Percentiles rank a stretch among this genome's conserved stretches.
phyloP scores from a whole-genome alignment of 1,140 invertebrate species.

The Vollenhovia emeryi region DNA sequence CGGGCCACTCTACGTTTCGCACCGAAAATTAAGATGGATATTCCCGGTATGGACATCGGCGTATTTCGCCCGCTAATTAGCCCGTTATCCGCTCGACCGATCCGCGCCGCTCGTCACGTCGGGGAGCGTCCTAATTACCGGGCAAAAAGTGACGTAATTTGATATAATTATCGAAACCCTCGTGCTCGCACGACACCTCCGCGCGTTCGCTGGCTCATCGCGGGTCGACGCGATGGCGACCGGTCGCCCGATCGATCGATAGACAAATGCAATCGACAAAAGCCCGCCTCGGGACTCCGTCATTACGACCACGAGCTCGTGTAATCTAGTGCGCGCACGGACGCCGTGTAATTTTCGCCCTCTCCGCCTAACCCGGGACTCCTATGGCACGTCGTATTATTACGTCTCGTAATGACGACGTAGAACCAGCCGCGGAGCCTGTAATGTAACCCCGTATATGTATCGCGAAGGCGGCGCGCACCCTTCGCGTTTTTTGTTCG shows the following conservation, averaged over 20 bases:
- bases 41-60: conserved; percentile 9
- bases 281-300: conserved; percentile 49
- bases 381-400: conserved; percentile 59
- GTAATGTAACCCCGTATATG: conserved; percentile 34
- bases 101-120: not conserved
- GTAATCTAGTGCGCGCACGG: conserved; percentile 51
- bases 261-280: conserved; percentile 59
- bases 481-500: conserved; percentile 15
- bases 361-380: not conserved
- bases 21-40: conserved; percentile 49
- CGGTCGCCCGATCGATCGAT: conserved; percentile 42
- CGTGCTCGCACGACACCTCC: conserved; percentile 6
- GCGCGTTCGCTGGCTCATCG: conserved; percentile 11
- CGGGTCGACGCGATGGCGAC: not conserved
- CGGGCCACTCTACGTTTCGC: not conserved
- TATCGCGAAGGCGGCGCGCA: conserved; percentile 21
- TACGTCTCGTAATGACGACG: conserved; percentile 59
- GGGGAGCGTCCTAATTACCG: conserved; percentile 33
- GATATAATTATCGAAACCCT: conserved; percentile 60
- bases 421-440: conserved; percentile 20
- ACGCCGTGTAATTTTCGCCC: conserved; percentile 64
- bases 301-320: conserved; percentile 53
- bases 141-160: conserved; percentile 49
- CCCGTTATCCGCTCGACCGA: conserved; percentile 22
- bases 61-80: conserved; percentile 41